These are phyloP conservation scores for Chlorocebus sabaeus DNA, from an alignment of 2,113 vertebrate genomes.

Conservation along the genomic window DNA sequence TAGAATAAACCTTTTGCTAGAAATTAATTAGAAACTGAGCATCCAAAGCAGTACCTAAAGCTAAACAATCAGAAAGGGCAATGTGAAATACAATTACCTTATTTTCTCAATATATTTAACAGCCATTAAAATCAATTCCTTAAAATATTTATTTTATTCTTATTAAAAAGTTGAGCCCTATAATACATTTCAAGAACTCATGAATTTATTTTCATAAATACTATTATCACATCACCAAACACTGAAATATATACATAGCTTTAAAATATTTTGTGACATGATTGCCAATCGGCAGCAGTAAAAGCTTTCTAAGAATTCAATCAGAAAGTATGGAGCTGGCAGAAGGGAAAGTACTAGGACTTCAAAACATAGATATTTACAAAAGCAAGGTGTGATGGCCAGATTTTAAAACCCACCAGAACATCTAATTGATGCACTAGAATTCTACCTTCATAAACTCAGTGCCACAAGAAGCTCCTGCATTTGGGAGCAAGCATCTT, in stretches of 20 bases:
- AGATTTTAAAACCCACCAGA: neutral
- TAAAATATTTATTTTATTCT: neutral
- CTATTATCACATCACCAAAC: neutral
- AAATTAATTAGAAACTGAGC: neutral
- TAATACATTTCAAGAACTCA: neutral
- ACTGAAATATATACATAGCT: neutral
- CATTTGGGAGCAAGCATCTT: neutral
- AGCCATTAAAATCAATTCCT: neutral
- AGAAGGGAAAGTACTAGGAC: neutral
- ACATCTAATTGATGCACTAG: neutral
- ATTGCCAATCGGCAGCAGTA: neutral
- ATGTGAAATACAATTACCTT: neutral
- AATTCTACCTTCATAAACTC: neutral
- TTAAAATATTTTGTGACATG: neutral
- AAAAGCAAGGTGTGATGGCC: neutral
- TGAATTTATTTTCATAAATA: slow-evolving; percentile 4
- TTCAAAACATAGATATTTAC: neutral
- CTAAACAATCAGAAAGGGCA: neutral
- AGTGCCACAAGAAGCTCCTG: neutral
- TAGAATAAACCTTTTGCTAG: neutral
- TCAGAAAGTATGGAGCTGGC: neutral
- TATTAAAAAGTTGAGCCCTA: neutral
- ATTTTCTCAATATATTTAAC: neutral
- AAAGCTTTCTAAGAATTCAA: slow-evolving; percentile 7
- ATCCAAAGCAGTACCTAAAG: neutral